Percentiles rank a stretch among this genome's conserved stretches.
These are phyloP conservation scores for Dromiciops gliroides DNA, from an alignment of 2,113 vertebrate genomes.

Conservation along the genomic window DNA sequence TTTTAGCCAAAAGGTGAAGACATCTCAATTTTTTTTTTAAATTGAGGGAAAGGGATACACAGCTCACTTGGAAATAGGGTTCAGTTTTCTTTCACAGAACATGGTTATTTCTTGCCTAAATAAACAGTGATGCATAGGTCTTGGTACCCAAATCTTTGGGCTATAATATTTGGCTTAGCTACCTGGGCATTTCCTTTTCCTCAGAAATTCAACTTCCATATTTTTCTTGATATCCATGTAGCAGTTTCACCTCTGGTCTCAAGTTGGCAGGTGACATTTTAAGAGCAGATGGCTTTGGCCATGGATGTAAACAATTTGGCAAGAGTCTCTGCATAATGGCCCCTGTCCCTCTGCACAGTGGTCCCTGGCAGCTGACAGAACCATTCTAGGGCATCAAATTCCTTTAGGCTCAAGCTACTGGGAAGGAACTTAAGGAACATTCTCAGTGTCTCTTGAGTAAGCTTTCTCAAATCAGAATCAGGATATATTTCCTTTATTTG, in stretches of 20 bases:
- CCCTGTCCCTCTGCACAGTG: constrained; percentile 6
- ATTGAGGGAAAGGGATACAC: background rate
- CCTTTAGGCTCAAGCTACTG: background rate
- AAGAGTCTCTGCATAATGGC: background rate
- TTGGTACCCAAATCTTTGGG: background rate
- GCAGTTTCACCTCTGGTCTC: background rate
- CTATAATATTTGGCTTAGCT: background rate
- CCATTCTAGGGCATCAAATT: constrained; percentile 5
- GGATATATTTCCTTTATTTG: constrained; percentile 2
- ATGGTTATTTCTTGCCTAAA: background rate
- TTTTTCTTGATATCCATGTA: background rate
- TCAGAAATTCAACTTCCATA: constrained; percentile 25
- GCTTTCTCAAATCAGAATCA: background rate
- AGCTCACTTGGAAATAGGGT: background rate
- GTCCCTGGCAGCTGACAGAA: constrained; percentile 26
- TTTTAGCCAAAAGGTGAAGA: background rate
- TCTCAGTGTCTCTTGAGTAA: background rate
- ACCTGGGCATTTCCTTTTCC: constrained; percentile 21
- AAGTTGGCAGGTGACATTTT: background rate
- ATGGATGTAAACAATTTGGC: constrained; percentile 23
- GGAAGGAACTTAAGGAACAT: constrained; percentile 13
- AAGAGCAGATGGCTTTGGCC: constrained; percentile 45
- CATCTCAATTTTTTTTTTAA: constrained; percentile 1
- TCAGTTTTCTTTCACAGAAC: background rate
- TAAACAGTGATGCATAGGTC: background rate